Evolutionary conservation across 2,113 vertebrate genomes (phyloP).

Genomic region (Hydrolagus affinis): DNA sequence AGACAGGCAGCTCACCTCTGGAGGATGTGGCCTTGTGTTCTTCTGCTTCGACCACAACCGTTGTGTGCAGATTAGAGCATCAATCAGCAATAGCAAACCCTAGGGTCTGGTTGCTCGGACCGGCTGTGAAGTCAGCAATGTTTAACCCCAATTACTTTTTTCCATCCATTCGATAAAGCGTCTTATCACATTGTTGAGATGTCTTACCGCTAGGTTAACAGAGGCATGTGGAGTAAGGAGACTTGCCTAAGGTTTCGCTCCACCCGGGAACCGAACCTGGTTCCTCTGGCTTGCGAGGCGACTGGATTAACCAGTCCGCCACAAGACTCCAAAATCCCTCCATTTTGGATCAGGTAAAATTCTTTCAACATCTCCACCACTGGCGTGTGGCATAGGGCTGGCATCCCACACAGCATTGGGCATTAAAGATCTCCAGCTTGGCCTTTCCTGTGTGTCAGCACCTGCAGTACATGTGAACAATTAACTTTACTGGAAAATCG

Average conservation of each 20-base stretch:
- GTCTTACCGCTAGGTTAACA: no score
- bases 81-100: background rate
- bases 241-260: no score
- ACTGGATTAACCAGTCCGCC: no score
- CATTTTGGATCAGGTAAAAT: background rate
- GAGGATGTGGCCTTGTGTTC: background rate
- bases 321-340: no score
- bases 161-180: no score
- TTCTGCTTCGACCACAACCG: background rate
- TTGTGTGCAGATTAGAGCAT: background rate
- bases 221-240: no score
- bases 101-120: background rate
- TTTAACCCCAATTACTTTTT: background rate
- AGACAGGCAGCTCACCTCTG: background rate
- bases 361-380: background rate
- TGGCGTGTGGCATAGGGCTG: background rate
- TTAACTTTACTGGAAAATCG: constrained; percentile 7
- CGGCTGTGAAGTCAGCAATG: background rate
- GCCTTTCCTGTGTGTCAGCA: background rate
- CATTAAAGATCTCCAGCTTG: background rate
- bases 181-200: no score
- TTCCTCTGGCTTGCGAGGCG: no score
- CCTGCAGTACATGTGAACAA: background rate
- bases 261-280: no score
- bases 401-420: background rate